Evolutionary conservation across 2,113 vertebrate genomes (phyloP).

Genomic region (Varanus komodoensis): DNA sequence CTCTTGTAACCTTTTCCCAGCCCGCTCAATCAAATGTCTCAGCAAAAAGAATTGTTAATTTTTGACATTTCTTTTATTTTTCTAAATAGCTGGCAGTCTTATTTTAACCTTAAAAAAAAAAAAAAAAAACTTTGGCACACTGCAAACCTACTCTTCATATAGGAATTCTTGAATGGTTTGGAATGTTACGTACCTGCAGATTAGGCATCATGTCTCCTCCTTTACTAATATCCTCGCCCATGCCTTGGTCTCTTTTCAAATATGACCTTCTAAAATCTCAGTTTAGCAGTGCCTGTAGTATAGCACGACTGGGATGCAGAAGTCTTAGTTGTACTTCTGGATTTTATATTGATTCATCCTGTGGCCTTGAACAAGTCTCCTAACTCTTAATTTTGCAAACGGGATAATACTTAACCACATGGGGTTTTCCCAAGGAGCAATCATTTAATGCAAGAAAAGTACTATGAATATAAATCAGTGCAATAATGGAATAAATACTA

Average conservation of each 20-base stretch:
- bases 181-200: not conserved
- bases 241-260: not conserved
- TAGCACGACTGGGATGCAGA: conserved; percentile 4
- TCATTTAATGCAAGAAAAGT: conserved; percentile 43
- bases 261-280: not conserved
- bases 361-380: conserved; percentile 38
- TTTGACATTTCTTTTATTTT: conserved; percentile 1
- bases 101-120: not conserved
- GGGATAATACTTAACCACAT: conserved; percentile 33
- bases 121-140: not conserved
- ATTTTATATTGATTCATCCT: conserved; percentile 33
- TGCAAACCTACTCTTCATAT: not conserved
- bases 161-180: conserved; percentile 9
- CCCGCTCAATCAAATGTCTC: conserved; percentile 35
- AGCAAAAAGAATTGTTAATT: conserved; percentile 28
- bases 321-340: conserved; percentile 27
- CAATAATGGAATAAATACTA: conserved; percentile 50
- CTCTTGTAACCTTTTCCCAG: conserved; percentile 45
- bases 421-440: conserved; percentile 44
- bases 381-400: conserved; percentile 46
- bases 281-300: not conserved
- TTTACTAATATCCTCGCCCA: conserved; percentile 3
- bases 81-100: not conserved
- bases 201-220: not conserved
- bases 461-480: conserved; percentile 38